Conservation (phyloP, 2,888 invertebrate species). For the Melinaea menophilus region DNA sequence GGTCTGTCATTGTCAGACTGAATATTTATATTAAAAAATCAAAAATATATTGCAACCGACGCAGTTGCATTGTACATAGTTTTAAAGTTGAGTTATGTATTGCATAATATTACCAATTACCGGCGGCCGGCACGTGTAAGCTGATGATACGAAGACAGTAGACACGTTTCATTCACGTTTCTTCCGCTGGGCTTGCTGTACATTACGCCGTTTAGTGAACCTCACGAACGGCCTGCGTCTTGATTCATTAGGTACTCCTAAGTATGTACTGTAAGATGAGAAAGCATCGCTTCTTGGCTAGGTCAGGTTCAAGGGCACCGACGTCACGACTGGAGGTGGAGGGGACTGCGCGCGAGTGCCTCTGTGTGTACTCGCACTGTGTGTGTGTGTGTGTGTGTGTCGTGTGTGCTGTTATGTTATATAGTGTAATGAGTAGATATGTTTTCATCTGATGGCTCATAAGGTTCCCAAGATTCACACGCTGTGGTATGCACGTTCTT, state of each 20-base stretch:
- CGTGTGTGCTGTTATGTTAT: too few species aligned
- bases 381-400: too few species aligned
- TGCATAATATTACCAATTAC: slow-evolving; percentile 57
- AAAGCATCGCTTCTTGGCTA: slow-evolving; percentile 20
- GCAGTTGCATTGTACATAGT: too few species aligned
- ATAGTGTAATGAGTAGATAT: too few species aligned
- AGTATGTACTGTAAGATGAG: neutral
- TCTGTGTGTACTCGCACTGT: too few species aligned
- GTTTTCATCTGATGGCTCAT: too few species aligned
- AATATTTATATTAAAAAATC: too few species aligned
- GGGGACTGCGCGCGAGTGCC: neutral
- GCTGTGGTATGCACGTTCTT: too few species aligned
- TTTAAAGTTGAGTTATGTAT: slow-evolving; percentile 22
- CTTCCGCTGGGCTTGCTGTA: slow-evolving; percentile 19
- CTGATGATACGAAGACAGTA: neutral
- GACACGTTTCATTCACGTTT: slow-evolving; percentile 27
- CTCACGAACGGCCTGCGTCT: neutral
- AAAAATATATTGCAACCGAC: too few species aligned
- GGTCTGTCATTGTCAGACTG: too few species aligned
- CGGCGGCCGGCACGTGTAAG: slow-evolving; percentile 53
- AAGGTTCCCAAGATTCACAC: too few species aligned
- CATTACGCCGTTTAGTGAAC: slow-evolving; percentile 3
- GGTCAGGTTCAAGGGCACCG: slow-evolving; percentile 47
- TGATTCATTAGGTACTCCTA: neutral
- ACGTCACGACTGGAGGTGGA: slow-evolving; percentile 38